phyloP scores from a whole-genome alignment of 2,113 vertebrate genomes.

The Cromileptes altivelis region DNA sequence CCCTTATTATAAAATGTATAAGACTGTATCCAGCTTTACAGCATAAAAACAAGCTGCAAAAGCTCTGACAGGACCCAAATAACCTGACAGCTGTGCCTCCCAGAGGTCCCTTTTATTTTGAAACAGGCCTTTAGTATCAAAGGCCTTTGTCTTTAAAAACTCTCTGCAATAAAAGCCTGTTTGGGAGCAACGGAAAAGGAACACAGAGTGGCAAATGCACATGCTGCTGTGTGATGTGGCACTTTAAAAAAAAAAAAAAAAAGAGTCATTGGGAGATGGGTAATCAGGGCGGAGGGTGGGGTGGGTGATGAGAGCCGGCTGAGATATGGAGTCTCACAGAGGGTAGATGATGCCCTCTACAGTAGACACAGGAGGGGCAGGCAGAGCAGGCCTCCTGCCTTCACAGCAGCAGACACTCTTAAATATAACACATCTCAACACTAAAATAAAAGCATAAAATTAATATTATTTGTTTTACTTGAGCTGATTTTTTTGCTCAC shows the following conservation, averaged over 20 bases:
- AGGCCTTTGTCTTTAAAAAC: constrained; percentile 74
- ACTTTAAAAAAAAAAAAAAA: constrained; percentile 19
- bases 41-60: constrained; percentile 58
- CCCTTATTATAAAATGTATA: constrained; percentile 38
- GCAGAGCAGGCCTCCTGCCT: constrained; percentile 32
- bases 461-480: neutral
- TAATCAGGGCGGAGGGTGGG: constrained; percentile 61
- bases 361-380: constrained; percentile 73
- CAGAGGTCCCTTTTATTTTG: constrained; percentile 69
- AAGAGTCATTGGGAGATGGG: constrained; percentile 66
- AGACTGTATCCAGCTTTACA: constrained; percentile 37
- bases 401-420: neutral
- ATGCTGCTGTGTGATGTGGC: constrained; percentile 80
- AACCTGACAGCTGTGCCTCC: constrained; percentile 72
- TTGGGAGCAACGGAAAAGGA: constrained; percentile 67
- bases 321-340: constrained; percentile 66
- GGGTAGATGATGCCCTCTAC: constrained; percentile 85
- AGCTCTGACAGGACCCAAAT: constrained; percentile 50
- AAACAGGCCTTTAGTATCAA: constrained; percentile 68
- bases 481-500: neutral
- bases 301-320: constrained; percentile 49
- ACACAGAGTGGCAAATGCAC: constrained; percentile 61
- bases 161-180: constrained; percentile 72
- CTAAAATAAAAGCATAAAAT: neutral
- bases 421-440: neutral